Percentiles rank a stretch among this genome's conserved stretches.
phyloP scores from a whole-genome alignment of 1,140 invertebrate genomes.

The Brachionus calyciflorus region DNA sequence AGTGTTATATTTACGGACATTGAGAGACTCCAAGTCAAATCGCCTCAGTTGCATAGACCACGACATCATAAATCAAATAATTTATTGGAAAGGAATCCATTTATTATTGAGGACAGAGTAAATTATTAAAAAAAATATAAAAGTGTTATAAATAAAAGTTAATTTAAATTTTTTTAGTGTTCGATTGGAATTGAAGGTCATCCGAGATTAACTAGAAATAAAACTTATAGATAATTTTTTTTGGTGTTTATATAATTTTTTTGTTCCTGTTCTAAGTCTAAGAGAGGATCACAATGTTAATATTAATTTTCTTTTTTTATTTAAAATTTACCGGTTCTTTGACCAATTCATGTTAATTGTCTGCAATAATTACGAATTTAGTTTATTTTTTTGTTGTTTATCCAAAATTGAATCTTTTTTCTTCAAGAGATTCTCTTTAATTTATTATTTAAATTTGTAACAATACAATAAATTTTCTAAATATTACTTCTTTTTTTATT shows the following conservation, averaged over 20 bases:
- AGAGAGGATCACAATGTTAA: too few species aligned
- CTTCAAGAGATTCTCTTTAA: too few species aligned
- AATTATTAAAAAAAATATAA: not conserved
- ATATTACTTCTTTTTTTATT: too few species aligned
- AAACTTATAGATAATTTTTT: constrained; percentile 39
- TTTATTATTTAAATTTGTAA: too few species aligned
- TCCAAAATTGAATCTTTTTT: too few species aligned
- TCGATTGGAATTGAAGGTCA: constrained; percentile 15
- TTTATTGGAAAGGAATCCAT: not conserved
- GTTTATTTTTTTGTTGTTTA: too few species aligned
- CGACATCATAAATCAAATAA: not conserved
- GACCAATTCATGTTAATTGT: too few species aligned
- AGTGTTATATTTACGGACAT: constrained; percentile 47
- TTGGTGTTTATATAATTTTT: not conserved
- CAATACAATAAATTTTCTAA: too few species aligned
- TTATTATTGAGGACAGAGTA: constrained; percentile 27
- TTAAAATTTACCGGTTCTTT: too few species aligned
- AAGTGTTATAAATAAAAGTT: not conserved
- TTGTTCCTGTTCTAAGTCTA: too few species aligned
- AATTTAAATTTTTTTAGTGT: too few species aligned
- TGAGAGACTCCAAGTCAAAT: constrained; percentile 33
- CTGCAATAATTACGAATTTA: too few species aligned
- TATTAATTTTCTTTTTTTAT: constrained; percentile 30
- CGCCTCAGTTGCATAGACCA: not conserved
- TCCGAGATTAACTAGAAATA: not conserved